Evolutionary conservation across 1,140 invertebrate species (phyloP), one percentile per base, ranked within the genome.

Genomic region (Chironomus tepperi): DNA sequence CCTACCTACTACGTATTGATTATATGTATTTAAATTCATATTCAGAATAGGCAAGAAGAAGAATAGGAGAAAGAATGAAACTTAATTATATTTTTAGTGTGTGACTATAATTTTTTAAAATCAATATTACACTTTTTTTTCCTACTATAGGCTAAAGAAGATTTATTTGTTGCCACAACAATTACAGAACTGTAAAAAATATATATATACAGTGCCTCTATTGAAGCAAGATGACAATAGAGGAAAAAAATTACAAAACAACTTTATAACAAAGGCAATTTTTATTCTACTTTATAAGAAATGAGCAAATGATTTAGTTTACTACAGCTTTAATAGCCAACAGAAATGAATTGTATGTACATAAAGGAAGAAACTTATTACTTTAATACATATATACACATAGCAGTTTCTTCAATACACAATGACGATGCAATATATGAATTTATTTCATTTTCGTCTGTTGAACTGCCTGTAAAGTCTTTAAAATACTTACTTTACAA

Each of bases 181-280:
- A 57, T 57, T 57, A 57, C 47, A 57, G 47, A 57, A 57, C 47
- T 57, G 47, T 57, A 57, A 57, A 57, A 57, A 57, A 57, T n/a
- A n/a, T n/a, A 34, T 34, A 34, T 34, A 34, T 5, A 34, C 24
- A 2, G 24, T 2, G 24, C 5, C 24, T 34, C 24, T 34, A 57
- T 12, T 57, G 47, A 57, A 15, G 47, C 15, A 12, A 57, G n/a
- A 57, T 57, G 47, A 57, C 47, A 57, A 57, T 57, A 57, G 47
- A 57, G 24, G n/a, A 34, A 34, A 34, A 34, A 57, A 57, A 57
- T 57, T 57, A 57, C 47, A 57, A 57, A 57, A 57, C 47, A 57
- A 57, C 47, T 57, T 57, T 57, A 57, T 57, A 57, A 57, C 47
- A 57, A 57, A 57, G n/a, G 47, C 47, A 57, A 57, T 57, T 57